Evolutionary conservation across 2,888 invertebrate species (phyloP).

Genomic region (Mesochorus sp.): DNA sequence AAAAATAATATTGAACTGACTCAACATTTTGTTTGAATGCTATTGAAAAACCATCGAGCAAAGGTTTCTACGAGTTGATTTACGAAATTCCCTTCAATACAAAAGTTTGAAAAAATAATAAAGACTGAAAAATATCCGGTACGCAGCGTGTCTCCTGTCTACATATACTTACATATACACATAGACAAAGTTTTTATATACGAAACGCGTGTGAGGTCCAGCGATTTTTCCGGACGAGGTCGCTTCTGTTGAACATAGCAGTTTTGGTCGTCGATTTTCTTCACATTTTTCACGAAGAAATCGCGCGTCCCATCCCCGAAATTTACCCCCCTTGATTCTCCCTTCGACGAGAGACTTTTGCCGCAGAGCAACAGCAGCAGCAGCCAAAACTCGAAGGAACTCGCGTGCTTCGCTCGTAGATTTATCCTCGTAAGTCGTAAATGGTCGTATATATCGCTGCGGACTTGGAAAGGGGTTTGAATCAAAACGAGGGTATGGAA

Average conservation of each 20-base stretch:
- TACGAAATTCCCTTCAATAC: no score
- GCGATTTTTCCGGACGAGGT: background rate
- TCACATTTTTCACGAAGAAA: conserved; percentile 30
- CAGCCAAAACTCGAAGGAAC: conserved; percentile 27
- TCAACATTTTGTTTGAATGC: no score
- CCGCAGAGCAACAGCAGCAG: conserved; percentile 7
- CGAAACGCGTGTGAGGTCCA: background rate
- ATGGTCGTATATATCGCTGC: conserved; percentile 37
- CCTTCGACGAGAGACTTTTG: background rate
- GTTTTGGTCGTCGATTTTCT: conserved; percentile 14
- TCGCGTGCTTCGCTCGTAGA: conserved; percentile 47
- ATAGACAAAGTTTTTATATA: background rate
- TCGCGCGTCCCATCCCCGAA: background rate
- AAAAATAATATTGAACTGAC: no score
- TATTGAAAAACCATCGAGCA: no score
- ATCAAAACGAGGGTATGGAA: background rate
- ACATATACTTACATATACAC: no score
- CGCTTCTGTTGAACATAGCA: background rate
- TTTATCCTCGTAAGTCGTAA: conserved; percentile 36
- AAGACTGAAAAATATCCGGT: no score
- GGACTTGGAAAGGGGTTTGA: background rate
- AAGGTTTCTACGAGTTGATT: no score
- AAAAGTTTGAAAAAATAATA: no score
- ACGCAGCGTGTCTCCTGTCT: no score
- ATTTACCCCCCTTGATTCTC: background rate